Evolutionary conservation across 2,888 invertebrate species (phyloP), one percentile per base, ranked within the genome.

Genomic region (Mimumesa dahlbomi): DNA sequence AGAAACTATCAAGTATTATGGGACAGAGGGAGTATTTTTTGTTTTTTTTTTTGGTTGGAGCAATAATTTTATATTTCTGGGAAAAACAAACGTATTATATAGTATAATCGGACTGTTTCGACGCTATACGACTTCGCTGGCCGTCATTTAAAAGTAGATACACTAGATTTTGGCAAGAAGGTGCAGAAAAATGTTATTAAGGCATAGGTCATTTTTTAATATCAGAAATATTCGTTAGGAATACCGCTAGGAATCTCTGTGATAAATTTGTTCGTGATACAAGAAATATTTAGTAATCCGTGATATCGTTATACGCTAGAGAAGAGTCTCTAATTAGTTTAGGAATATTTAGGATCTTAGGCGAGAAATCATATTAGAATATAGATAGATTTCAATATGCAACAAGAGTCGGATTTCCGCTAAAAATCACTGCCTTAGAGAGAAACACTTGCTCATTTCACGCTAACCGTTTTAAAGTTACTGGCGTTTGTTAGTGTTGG

Each of bases 311-410:
- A 50, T 58, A 64, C 40, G 6, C 57, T 75, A 71, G 21, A 52
- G 53, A 43, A 58, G 36, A 49, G 57, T 56, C 18, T 64, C 58
- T 57, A 67, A 54, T 43, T 54, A 50, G 52, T 56, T 42, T 48
- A 54, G 59, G 42, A 63, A 49, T 63, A 49, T 48, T n/a, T 61
- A 61, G 45, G 56, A 63, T 64, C 40, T 65, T 75, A 75, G 71
- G 71, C 53, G 45, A 67, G 42, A 75, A 53, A 56, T 50, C 61
- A 75, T 65, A 59, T 57, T 63, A 53, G 31, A 54, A 45, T 58
- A n/a, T 63, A 67, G 67, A 67, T 61, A 72, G 52, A 63, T 43
- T 9, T 53, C 18, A 42, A 61, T 64, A 45, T 48, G 18, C 48
- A 46, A 63, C 38, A 40, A 68, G 29, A 59, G 31, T 45, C 42